phyloP scores from a whole-genome alignment of 1,140 invertebrate genomes.

The Linepithema humile region DNA sequence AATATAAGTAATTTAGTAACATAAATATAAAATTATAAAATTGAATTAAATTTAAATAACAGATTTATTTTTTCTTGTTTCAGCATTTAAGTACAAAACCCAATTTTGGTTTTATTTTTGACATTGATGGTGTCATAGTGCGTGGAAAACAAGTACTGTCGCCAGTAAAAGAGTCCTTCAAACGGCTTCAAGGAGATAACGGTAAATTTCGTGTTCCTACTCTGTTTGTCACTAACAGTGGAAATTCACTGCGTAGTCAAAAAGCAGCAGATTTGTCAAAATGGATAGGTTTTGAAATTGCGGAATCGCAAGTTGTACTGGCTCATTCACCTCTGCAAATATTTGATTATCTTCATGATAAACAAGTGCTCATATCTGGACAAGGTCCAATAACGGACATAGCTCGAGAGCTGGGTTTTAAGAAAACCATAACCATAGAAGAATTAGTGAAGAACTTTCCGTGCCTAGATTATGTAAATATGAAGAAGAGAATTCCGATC shows the following conservation, averaged over 20 bases:
- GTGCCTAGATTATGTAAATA: conserved; percentile 89
- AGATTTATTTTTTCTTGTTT: conserved; percentile 33
- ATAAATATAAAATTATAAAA: not conserved
- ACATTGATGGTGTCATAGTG: conserved; percentile 90
- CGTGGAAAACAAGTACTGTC: conserved; percentile 87
- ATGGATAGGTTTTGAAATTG: conserved; percentile 87
- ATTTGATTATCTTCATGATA: conserved; percentile 88
- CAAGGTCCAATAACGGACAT: conserved; percentile 89
- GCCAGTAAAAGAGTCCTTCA: conserved; percentile 86
- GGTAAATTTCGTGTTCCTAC: conserved; percentile 88
- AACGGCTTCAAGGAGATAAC: conserved; percentile 84
- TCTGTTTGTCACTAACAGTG: conserved; percentile 90
- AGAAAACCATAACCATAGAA: conserved; percentile 87
- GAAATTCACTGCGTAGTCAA: conserved; percentile 86
- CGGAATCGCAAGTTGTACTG: conserved; percentile 89
- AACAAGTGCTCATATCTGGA: conserved; percentile 89
- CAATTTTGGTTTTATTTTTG: conserved; percentile 89
- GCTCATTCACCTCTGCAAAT: conserved; percentile 89
- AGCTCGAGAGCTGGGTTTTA: conserved; percentile 88
- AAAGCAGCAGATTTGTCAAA: conserved; percentile 88
- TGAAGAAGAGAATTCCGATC: conserved; percentile 85
- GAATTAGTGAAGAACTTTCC: conserved; percentile 87
- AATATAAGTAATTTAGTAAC: not conserved
- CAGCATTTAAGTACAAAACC: conserved; percentile 79
- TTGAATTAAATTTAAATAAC: not conserved